Base-by-base conservation (phyloP, 2,797 vertebrate genomes). In the Paramormyrops hopkinsi region DNA sequence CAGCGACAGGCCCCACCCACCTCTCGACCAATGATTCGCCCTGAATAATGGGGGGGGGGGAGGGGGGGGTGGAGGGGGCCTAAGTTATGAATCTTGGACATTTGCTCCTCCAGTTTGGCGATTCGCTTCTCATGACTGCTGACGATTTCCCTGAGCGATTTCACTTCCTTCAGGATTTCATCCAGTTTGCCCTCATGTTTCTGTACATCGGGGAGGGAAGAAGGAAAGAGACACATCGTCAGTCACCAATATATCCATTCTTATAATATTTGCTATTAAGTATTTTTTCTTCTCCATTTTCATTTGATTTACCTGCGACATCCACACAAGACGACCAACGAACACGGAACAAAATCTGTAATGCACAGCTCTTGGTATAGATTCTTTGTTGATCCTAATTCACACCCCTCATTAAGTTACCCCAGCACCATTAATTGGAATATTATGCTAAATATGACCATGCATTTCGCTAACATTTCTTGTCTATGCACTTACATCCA, bases 141-240 rank as follows among this genome's bases (percentile, higher is more conserved):
- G 95, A 99, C 97, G 89, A 97, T 97, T 93, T 98, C 98, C 95
- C 97, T 97, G 93, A 99, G 98, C 89, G 96, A 97, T 94, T 96
- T 97, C 92, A 99, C 96, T 96, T 99, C 98, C 95, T 97, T 97
- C 95, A 99, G 95, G 92, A 99, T 97, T 95, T 99, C 98, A 22
- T 99, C 98, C 97, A 99, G 93, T 95, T 98, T 99, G 94, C 95
- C 96, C 93, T 98, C 98, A 2, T 95, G 97, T 95, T 97, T 97
- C 98, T 99, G 94, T 51, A 92, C 91, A 91, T 25, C 2, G 14
- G 59, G 88, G 91, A 79, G 92, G 29, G 41, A 65, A n/a, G 17
- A 50, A 51, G 5, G 2, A 22, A 29, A 46, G 17, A 29, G 33
- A 62, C 19, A 9, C 54, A 65, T 14, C 4, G 44, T 46, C 22